These are phyloP conservation scores for Apodemus sylvaticus DNA, from an alignment of 2,113 vertebrate genomes.

Conservation along the genomic window DNA sequence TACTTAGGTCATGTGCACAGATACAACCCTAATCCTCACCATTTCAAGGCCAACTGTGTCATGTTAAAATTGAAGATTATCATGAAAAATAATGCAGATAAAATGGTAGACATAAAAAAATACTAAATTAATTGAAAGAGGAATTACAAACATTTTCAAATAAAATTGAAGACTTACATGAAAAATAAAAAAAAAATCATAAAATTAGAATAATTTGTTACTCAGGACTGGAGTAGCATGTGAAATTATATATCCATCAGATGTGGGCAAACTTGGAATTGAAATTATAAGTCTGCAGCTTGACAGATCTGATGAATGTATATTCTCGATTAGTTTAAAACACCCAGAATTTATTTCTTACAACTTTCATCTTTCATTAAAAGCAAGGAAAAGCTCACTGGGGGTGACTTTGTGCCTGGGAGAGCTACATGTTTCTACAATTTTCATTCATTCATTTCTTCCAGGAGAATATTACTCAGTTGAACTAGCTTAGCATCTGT, in stretches of 20 bases:
- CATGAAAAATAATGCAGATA: too few relatives aligned
- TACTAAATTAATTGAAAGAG: too few relatives aligned
- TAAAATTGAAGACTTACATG: too few relatives aligned
- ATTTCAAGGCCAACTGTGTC: neutral
- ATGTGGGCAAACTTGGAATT: neutral
- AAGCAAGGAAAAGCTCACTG: neutral
- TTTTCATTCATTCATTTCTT: conserved; percentile 65
- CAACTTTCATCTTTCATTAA: conserved; percentile 37
- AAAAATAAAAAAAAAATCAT: too few relatives aligned
- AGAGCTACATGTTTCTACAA: conserved; percentile 23
- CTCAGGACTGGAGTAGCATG: neutral
- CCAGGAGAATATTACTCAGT: conserved; percentile 64
- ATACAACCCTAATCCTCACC: neutral
- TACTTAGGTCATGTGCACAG: neutral
- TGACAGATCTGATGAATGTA: neutral
- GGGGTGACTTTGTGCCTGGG: neutral
- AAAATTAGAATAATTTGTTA: neutral
- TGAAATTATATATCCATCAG: neutral
- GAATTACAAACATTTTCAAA: too few relatives aligned
- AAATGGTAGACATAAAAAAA: too few relatives aligned
- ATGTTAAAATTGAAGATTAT: too few relatives aligned
- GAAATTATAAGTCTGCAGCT: neutral
- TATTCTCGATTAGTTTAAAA: neutral
- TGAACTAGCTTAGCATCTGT: conserved; percentile 64
- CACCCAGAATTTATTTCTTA: conserved; percentile 52